Evolutionary conservation across 2,888 invertebrate genomes (phyloP).

Genomic region (Pecten maximus): DNA sequence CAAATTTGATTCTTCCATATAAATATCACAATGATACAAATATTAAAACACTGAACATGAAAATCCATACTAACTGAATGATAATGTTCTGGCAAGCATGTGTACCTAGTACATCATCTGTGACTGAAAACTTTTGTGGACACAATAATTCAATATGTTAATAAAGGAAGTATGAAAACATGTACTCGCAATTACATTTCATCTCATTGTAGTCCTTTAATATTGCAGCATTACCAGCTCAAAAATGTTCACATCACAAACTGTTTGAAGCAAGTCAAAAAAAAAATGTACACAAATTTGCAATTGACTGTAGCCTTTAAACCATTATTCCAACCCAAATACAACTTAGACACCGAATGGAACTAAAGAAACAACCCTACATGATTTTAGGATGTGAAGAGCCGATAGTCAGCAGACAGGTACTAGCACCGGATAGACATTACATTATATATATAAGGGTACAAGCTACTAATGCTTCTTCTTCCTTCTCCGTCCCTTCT

Average conservation of each 20-base stretch:
- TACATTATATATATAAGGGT: not conserved
- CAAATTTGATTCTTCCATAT: not conserved
- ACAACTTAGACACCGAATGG: not conserved
- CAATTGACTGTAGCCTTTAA: not conserved
- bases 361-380: not conserved
- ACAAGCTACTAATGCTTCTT: conserved; percentile 68
- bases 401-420: not conserved
- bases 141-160: not conserved
- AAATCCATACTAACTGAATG: not conserved
- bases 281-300: not conserved
- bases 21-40: not conserved
- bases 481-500: conserved; percentile 68
- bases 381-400: not conserved
- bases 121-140: not conserved
- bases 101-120: not conserved
- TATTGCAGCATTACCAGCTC: not conserved
- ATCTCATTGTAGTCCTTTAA: not conserved
- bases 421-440: conserved; percentile 7
- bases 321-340: not conserved
- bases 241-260: not conserved
- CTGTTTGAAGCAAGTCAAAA: not conserved
- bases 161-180: not conserved
- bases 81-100: not conserved
- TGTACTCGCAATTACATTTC: not conserved
- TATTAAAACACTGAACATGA: too few species aligned